Conservation (phyloP, 2,113 vertebrate species). For the Urocolius indicus region DNA sequence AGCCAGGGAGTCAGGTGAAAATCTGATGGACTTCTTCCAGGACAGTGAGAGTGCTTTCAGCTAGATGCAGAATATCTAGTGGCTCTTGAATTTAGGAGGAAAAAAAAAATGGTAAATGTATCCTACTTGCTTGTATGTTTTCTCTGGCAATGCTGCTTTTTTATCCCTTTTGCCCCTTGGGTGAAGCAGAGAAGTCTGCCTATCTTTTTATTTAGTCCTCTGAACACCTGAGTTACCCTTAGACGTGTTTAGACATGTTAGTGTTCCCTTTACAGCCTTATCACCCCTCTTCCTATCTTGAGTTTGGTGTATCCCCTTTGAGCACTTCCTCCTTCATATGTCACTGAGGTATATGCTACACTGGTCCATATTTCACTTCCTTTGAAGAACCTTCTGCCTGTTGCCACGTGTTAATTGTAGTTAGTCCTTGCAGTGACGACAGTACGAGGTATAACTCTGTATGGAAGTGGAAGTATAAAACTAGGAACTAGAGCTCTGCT, state of each 20-base stretch:
- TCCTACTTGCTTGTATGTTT: not conserved
- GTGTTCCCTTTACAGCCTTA: not conserved
- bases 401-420: not conserved
- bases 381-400: not conserved
- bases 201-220: not conserved
- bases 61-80: not conserved
- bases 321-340: not conserved
- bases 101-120: not conserved
- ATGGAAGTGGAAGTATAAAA: not conserved
- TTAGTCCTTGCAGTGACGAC: not conserved
- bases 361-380: not conserved
- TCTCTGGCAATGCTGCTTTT: not conserved
- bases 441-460: not conserved
- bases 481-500: not conserved
- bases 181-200: not conserved
- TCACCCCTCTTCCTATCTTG: not conserved
- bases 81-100: not conserved
- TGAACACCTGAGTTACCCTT: not conserved
- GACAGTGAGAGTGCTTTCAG: not conserved
- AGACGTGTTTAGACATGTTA: not conserved
- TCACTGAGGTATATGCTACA: not conserved
- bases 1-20: not conserved
- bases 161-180: not conserved
- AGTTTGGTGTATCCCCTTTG: not conserved
- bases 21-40: not conserved